Conservation (phyloP, 1,140 invertebrate species). For the Steinernema khuongi region DNA sequence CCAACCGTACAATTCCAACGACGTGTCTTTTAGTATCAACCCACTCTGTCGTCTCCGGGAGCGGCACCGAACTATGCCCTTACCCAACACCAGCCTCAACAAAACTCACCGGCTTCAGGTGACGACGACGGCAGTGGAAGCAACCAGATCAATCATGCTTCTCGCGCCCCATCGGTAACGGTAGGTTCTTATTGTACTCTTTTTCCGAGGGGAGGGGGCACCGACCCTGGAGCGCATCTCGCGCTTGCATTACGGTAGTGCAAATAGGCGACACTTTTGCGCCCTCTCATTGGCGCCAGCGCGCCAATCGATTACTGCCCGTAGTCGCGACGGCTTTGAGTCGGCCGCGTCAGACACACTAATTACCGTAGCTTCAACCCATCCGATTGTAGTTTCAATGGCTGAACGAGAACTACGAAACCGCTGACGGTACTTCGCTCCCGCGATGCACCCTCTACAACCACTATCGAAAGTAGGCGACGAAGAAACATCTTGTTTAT, state of each 20-base stretch:
- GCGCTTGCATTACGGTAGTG: constrained; percentile 9
- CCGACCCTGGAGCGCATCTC: background rate
- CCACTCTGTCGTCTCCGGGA: background rate
- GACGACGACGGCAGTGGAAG: constrained; percentile 6
- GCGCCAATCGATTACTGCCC: background rate
- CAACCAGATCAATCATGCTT: background rate
- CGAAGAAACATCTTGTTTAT: constrained; percentile 62
- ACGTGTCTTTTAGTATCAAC: background rate
- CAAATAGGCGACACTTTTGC: background rate
- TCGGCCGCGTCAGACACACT: background rate
- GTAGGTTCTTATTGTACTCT: background rate
- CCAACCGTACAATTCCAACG: background rate
- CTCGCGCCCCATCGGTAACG: background rate
- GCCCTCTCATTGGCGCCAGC: constrained; percentile 4
- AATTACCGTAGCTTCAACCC: constrained; percentile 8
- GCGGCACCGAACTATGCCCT: background rate
- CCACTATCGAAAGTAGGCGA: constrained; percentile 74
- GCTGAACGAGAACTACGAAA: constrained; percentile 96
- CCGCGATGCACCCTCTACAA: constrained; percentile 90
- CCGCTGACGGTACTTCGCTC: constrained; percentile 89
- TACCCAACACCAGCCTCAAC: background rate
- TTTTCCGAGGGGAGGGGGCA: too few relatives aligned
- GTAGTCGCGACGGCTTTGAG: background rate
- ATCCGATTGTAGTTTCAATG: constrained; percentile 75
- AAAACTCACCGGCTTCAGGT: background rate